These are phyloP conservation scores for Cataglyphis altisquamis DNA, from an alignment of 2,888 invertebrate genomes.

Conservation along the genomic window DNA sequence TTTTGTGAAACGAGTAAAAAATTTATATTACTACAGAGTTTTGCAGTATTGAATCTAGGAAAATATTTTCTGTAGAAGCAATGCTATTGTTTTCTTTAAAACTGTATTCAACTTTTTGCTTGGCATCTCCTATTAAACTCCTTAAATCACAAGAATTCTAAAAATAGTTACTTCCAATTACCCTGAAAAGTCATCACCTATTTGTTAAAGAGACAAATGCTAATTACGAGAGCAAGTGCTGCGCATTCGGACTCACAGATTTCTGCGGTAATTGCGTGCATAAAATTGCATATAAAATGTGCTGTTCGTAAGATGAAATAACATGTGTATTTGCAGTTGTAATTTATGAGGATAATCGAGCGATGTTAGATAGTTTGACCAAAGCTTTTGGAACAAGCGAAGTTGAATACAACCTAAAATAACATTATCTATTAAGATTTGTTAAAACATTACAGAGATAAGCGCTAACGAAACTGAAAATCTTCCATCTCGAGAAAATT, in stretches of 20 bases:
- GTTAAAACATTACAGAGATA: background rate
- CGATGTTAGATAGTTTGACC: slow-evolving; percentile 45
- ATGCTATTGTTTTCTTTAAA: background rate
- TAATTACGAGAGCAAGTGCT: slow-evolving; percentile 79
- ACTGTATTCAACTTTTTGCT: background rate
- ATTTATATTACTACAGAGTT: background rate
- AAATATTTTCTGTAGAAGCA: background rate
- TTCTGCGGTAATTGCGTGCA: slow-evolving; percentile 78
- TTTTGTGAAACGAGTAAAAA: background rate
- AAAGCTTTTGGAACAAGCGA: slow-evolving; percentile 40
- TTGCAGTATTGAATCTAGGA: background rate
- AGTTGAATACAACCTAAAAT: slow-evolving; percentile 13
- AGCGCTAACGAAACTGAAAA: background rate
- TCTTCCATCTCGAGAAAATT: background rate
- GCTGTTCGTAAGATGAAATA: slow-evolving; percentile 52
- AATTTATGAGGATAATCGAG: slow-evolving; percentile 62
- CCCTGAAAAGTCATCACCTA: background rate
- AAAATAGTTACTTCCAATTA: slow-evolving; percentile 2
- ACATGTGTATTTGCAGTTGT: slow-evolving; percentile 55
- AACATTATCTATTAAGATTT: slow-evolving; percentile 46
- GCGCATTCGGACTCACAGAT: slow-evolving; percentile 75
- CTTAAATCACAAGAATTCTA: background rate
- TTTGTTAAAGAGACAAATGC: slow-evolving; percentile 58
- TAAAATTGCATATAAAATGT: slow-evolving; percentile 75
- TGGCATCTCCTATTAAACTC: background rate